Percentiles rank a stretch among this genome's conserved stretches.
These are phyloP conservation scores for Hippopotamyrus pictus DNA, from an alignment of 2,797 vertebrate genomes.

Conservation along the genomic window DNA sequence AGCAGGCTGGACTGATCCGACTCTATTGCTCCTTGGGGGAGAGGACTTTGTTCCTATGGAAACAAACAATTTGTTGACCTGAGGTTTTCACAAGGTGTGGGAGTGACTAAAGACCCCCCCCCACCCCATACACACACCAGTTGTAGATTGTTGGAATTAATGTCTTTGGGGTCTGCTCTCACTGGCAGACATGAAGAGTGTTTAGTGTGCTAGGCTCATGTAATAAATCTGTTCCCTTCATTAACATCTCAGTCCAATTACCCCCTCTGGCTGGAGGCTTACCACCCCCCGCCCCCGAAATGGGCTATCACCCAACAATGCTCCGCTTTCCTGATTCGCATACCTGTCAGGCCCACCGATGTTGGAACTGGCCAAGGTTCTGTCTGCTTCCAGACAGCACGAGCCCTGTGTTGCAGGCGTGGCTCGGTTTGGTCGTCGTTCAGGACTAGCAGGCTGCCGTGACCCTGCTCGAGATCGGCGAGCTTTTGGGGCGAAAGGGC, in stretches of 20 bases:
- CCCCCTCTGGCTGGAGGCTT: slow-evolving; percentile 13
- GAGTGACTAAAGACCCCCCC: neutral
- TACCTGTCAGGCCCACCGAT: slow-evolving; percentile 29
- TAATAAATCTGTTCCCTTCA: slow-evolving; percentile 17
- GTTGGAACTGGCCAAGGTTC: neutral
- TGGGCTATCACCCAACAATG: slow-evolving; percentile 3
- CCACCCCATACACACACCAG: neutral
- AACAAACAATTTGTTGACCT: neutral
- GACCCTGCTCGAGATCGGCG: neutral
- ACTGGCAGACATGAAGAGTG: neutral
- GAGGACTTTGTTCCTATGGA: neutral
- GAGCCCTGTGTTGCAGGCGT: neutral
- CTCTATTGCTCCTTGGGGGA: neutral
- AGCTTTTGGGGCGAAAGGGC: neutral
- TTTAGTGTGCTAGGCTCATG: neutral
- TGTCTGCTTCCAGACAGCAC: neutral
- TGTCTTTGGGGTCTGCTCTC: neutral
- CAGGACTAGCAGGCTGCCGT: neutral
- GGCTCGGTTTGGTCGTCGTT: neutral
- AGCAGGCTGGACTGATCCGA: neutral
- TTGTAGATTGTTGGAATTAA: neutral
- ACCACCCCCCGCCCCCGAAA: neutral
- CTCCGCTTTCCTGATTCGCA: slow-evolving; percentile 12
- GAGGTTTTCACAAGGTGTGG: neutral
- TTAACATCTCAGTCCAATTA: neutral